Evolutionary conservation across 2,888 invertebrate species (phyloP), one percentile per base, ranked within the genome.

Genomic region (Aporophyla lueneburgensis): DNA sequence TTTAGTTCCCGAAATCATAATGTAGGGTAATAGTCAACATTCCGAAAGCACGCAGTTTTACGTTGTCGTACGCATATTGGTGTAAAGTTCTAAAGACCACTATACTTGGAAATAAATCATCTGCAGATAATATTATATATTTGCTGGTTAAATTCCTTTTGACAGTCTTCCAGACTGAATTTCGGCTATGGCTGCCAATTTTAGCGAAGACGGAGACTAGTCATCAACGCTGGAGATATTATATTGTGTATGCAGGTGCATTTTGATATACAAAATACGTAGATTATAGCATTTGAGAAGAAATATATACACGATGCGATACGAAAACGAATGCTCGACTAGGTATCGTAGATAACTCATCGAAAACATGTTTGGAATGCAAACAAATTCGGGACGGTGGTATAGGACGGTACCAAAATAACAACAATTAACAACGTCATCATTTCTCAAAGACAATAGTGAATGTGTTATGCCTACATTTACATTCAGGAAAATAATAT

Each of bases 1-100:
- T 61, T 46, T n/a, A 62, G 61, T 80, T 82, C 71, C 71, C 84
- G 79, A 81, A 78, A 33, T 58, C 40, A 16, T 61, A 82, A 69
- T 51, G 61, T 70, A n/a, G 84, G 84, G 80, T 75, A 75, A 82
- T 79, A 71, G 80, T 51, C 43, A 21, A 51, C 53, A 67, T 66
- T 80, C 66, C 49, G 49, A 69, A 21, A n/a, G 9, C 61, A 65
- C 51, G 58, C 49, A 27, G 27, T 46, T 73, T 40, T 54, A 21
- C 12, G 68, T 58, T 58, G 40, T 58, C 33, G 24, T 59, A 21
- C 3, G 24, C 40, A 6, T 24, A 19, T n/a, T 54, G 24, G 24
- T 19, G 6, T 1, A 43, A 54, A 24, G 12, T 43, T 9, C 27
- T 46, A 27, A 46, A 43, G 5, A 54, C 5, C 16, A 51, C 19